Conservation (phyloP, 2,797 vertebrate species). For the Meda fulgida region DNA sequence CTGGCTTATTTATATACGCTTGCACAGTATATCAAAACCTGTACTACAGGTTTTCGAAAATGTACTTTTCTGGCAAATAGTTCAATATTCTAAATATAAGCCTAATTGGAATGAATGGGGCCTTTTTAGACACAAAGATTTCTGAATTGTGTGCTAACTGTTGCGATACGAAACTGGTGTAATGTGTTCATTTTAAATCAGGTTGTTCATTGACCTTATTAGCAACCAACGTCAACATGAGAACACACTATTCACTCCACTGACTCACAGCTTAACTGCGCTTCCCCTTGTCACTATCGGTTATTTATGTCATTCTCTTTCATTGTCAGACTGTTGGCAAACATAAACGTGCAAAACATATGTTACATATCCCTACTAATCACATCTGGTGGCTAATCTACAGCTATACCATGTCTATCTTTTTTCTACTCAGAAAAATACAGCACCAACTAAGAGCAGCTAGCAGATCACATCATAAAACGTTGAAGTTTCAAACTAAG, state of each 20-base stretch:
- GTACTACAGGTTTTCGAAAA: background rate
- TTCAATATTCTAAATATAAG: slow-evolving; percentile 5
- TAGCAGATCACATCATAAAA: background rate
- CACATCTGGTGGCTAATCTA: slow-evolving; percentile 57
- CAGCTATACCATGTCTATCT: slow-evolving; percentile 40
- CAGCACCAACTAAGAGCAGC: background rate
- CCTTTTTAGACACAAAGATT: background rate
- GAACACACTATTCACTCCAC: slow-evolving; percentile 27
- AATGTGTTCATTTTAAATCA: slow-evolving; percentile 32
- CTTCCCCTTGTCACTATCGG: slow-evolving; percentile 42
- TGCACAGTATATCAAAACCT: background rate
- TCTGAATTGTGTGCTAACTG: slow-evolving; percentile 1
- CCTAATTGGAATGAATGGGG: slow-evolving; percentile 17
- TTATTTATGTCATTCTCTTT: slow-evolving; percentile 46
- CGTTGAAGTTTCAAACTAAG: background rate
- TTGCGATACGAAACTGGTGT: background rate
- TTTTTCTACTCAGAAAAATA: slow-evolving; percentile 18
- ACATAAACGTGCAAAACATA: slow-evolving; percentile 37
- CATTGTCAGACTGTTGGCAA: slow-evolving; percentile 50
- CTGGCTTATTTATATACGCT: background rate
- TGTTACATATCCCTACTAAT: slow-evolving; percentile 51
- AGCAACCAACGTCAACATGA: slow-evolving; percentile 19
- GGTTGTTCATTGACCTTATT: slow-evolving; percentile 49
- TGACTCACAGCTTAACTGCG: slow-evolving; percentile 15
- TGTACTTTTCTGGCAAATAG: background rate